Base-by-base conservation (phyloP, 2,888 invertebrate species). In the Coleophora flavipennella region DNA sequence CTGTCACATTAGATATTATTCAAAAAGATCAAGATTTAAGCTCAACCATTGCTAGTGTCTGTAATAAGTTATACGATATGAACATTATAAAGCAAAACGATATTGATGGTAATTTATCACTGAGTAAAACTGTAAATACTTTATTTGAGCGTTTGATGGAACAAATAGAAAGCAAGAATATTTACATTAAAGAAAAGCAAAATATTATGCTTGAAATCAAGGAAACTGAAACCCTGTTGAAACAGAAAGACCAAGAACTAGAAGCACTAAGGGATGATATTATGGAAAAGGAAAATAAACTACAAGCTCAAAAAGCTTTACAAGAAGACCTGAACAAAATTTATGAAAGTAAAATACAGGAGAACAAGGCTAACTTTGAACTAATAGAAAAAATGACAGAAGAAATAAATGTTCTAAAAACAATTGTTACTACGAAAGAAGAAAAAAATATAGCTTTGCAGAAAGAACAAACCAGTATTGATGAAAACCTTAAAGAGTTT, bases 1-100 rank as follows among this genome's bases (percentile, higher is more conserved):
- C 74, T 13, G 73, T 83, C 1, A 80, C 78, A 6, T 45, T 76
- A 37, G 75, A 81, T 40, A 64, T 83, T 12, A 53, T 78, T 3
- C 57, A 56, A 39, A 77, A 61, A 51, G 78, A 81, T 44, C 43
- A 70, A 44, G 63, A 67, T 33, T 48, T 75, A 13, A 51, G 47
- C n/a, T 56, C 62, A 33, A 53, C 55, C n/a, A 53, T 80, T 9
- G 47, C 34, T 28, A 53, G 61, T 26, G 57, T 62, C 33, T 72
- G 58, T 46, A 49, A 55, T 31, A 66, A 59, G 49, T 57, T 83
- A 12, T 26, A 56, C 1, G 51, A 69, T 32, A 44, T 55, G 32
- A 57, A 72, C 31, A 50, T 74, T 27, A 43, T 76, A 13, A 42
- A 46, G 12, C 39, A 51, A 35, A 47, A 55, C 31, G 53, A 66